Conservation (phyloP, 1,140 invertebrate species). For the Drosophila nigromelanica region DNA sequence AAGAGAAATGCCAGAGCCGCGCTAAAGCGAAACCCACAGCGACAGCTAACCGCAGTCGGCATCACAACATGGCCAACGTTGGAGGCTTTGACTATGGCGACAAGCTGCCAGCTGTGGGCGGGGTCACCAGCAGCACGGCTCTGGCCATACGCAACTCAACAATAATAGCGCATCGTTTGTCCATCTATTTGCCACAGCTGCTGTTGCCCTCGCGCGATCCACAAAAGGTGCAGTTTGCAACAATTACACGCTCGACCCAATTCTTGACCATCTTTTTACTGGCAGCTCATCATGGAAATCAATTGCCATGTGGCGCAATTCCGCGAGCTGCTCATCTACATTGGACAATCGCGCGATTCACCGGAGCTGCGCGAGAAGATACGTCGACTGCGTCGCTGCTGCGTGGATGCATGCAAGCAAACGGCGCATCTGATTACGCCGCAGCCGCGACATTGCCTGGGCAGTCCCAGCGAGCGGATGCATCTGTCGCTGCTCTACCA, state of each 20-base stretch:
- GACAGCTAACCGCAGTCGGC: constrained; percentile 46
- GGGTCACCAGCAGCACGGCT: constrained; percentile 69
- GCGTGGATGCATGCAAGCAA: constrained; percentile 93
- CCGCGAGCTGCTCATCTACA: constrained; percentile 93
- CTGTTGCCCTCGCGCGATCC: constrained; percentile 66
- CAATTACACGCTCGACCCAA: neutral
- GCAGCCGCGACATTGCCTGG: constrained; percentile 78
- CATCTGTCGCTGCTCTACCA: constrained; percentile 93
- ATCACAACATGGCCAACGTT: constrained; percentile 62
- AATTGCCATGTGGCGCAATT: constrained; percentile 94
- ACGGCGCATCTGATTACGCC: constrained; percentile 92
- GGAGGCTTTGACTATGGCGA: constrained; percentile 52
- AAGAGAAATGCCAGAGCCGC: constrained; percentile 23
- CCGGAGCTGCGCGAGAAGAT: constrained; percentile 94
- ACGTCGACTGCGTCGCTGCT: constrained; percentile 90
- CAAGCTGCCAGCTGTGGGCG: constrained; percentile 37
- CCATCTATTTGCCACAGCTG: constrained; percentile 72
- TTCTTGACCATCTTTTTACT: neutral
- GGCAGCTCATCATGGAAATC: constrained; percentile 94
- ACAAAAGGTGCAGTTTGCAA: constrained; percentile 51
- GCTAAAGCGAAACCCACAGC: neutral
- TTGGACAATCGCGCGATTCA: constrained; percentile 92
- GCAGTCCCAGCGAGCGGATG: constrained; percentile 49
- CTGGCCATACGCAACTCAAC: constrained; percentile 74
- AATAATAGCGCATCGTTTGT: constrained; percentile 74